Evolutionary conservation across 2,888 invertebrate species (phyloP).

Genomic region (Diloba caeruleocephala): DNA sequence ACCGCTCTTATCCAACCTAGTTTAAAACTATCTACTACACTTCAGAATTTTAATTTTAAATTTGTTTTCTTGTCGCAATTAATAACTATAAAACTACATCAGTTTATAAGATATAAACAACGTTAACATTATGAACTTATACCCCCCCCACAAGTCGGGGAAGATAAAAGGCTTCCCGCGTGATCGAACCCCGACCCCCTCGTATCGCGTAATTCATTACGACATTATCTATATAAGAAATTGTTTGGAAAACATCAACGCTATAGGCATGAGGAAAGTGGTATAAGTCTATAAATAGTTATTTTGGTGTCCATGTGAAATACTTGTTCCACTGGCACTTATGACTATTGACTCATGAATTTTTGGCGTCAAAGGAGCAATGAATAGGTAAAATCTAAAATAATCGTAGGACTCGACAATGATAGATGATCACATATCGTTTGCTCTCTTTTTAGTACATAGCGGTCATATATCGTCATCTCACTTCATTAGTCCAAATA

Average conservation of each 20-base stretch:
- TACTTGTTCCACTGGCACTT: no score
- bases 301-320: background rate
- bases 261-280: conserved; percentile 5
- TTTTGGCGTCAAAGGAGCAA: no score
- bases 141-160: conserved; percentile 22
- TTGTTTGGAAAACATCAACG: conserved; percentile 68
- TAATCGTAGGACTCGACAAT: no score
- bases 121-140: conserved; percentile 48
- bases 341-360: no score
- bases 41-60: conserved; percentile 15
- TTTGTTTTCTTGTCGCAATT: conserved; percentile 30
- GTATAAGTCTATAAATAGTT: conserved; percentile 5
- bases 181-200: conserved; percentile 54
- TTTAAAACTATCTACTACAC: conserved; percentile 6
- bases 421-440: no score
- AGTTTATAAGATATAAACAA: conserved; percentile 48
- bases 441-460: no score
- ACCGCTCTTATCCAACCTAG: no score
- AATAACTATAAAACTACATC: conserved; percentile 34
- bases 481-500: no score
- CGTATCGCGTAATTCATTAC: conserved; percentile 70
- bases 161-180: conserved; percentile 43
- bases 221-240: conserved; percentile 69
- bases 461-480: no score
- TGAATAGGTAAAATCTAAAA: no score